A percentile compares a stretch with the other conserved stretches of the same genome.
phyloP scores from a whole-genome alignment of 1,140 invertebrate genomes.

The Leptinotarsa undecemlineata region DNA sequence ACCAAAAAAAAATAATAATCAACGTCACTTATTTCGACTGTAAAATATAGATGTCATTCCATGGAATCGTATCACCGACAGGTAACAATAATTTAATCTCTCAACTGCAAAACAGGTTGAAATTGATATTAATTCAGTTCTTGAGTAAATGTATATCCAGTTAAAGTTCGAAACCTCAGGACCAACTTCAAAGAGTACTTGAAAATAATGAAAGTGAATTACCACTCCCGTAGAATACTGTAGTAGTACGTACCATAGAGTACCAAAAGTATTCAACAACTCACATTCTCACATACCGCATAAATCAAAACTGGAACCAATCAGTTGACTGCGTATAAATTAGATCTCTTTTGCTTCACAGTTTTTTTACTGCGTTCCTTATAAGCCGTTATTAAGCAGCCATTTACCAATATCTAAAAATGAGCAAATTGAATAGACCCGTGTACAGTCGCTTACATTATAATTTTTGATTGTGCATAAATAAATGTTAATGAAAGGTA shows the following conservation, averaged over 20 bases:
- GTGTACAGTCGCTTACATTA: constrained; percentile 8
- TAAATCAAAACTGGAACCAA: constrained; percentile 8
- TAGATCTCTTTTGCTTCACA: neutral
- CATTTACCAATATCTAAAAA: neutral
- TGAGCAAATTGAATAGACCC: constrained; percentile 16
- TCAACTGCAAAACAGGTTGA: no score
- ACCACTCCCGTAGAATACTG: no score
- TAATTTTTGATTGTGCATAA: constrained; percentile 11
- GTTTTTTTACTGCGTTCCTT: neutral
- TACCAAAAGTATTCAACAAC: neutral
- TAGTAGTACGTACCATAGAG: neutral
- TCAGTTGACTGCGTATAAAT: neutral
- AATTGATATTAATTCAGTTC: no score
- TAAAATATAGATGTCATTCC: no score
- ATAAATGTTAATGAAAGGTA: constrained; percentile 19
- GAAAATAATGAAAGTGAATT: no score
- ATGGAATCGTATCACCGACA: no score
- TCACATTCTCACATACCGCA: neutral
- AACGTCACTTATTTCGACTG: no score
- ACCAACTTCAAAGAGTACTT: no score
- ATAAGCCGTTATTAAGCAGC: neutral
- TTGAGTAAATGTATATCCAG: no score
- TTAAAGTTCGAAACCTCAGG: no score
- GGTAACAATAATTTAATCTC: no score
- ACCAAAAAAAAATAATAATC: no score